These are phyloP conservation scores for Ginglymostoma cirratum DNA, from an alignment of 2,113 vertebrate genomes.

Conservation along the genomic window DNA sequence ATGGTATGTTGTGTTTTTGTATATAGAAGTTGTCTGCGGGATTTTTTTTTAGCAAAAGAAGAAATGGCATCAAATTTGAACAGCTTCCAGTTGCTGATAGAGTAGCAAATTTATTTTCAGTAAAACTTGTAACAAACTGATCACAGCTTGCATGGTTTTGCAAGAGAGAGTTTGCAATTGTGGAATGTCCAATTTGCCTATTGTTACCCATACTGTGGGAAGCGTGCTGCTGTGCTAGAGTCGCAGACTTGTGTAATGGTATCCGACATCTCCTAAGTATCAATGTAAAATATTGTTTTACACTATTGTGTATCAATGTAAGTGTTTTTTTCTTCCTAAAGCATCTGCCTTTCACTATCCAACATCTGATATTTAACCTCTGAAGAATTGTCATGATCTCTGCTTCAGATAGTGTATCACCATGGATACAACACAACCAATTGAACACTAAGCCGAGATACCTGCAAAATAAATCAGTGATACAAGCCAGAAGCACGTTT, in stretches of 20 bases:
- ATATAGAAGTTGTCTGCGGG: background rate
- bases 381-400: constrained; percentile 4
- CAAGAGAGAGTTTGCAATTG: background rate
- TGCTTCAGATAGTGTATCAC: background rate
- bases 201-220: background rate
- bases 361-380: background rate
- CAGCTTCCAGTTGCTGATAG: background rate
- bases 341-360: no score
- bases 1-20: background rate
- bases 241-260: background rate
- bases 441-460: background rate
- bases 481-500: background rate
- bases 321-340: background rate
- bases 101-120: background rate
- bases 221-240: background rate
- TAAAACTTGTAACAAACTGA: background rate
- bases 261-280: background rate
- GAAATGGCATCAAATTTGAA: background rate
- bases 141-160: background rate
- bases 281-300: background rate
- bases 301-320: background rate
- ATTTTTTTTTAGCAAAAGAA: background rate
- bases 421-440: background rate
- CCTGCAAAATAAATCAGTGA: background rate
- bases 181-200: background rate